phyloP scores from a whole-genome alignment of 1,140 invertebrate genomes.

The Cydia fagiglandana region DNA sequence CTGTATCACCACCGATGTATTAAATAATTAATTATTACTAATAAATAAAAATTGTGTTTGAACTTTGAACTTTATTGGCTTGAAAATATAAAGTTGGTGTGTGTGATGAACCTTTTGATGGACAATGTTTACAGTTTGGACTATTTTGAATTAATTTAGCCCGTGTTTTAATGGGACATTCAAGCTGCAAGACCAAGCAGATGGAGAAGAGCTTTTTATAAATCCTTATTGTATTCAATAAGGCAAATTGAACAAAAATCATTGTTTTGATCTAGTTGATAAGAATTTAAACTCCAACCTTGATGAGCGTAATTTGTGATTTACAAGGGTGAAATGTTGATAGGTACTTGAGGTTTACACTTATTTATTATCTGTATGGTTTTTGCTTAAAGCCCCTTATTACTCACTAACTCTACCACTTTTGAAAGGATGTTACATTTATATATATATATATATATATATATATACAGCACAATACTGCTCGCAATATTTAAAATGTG shows the following conservation, averaged over 20 bases:
- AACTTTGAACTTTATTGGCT: conserved; percentile 78
- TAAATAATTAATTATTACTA: conserved; percentile 58
- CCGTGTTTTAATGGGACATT: conserved; percentile 24
- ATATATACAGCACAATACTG: too few relatives aligned
- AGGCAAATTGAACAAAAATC: not conserved
- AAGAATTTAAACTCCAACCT: conserved; percentile 18
- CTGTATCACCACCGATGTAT: conserved; percentile 68
- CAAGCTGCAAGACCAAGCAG: conserved; percentile 6
- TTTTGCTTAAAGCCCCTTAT: too few relatives aligned
- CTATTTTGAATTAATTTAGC: conserved; percentile 16
- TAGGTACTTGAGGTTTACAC: not conserved
- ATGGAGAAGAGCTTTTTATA: not conserved
- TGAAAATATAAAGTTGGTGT: conserved; percentile 59
- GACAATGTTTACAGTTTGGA: conserved; percentile 37
- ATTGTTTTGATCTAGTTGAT: conserved; percentile 1
- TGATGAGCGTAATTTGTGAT: too few relatives aligned
- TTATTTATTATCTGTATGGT: not conserved
- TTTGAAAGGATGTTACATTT: too few relatives aligned
- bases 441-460: too few relatives aligned
- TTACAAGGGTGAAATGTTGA: not conserved
- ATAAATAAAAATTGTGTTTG: conserved; percentile 72
- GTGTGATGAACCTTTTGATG: conserved; percentile 65
- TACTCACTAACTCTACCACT: too few relatives aligned
- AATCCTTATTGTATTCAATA: conserved; percentile 2
- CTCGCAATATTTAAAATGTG: too few relatives aligned